Base-by-base conservation (phyloP, 2,797 vertebrate species). In the Characodon lateralis region DNA sequence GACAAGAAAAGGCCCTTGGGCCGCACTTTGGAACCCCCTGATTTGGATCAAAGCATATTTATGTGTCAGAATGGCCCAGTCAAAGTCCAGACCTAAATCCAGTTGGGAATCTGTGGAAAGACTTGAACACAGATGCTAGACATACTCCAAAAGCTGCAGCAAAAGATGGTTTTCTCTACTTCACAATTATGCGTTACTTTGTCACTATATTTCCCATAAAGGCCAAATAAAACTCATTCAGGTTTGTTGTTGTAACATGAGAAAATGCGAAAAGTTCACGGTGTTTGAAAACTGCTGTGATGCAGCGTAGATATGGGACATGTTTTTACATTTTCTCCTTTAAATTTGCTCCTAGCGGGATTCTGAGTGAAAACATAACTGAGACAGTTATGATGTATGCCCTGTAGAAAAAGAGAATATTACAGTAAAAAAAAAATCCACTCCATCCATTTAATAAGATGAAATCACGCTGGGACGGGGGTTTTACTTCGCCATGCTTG, bases 311-410 rank as follows among this genome's bases (percentile, higher is more conserved):
- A 81, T 78, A 61, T 10, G 69, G 61, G 73, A 79, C 71, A 46
- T 69, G 53, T 71, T 78, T 86, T 88, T 83, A 81, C 86, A 84
- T 79, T 61, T 35, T 35, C 35, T 35, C 35, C 35, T 35, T 35
- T 35, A 35, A 35, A 35, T 35, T 78, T 78, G 88, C 89, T 89
- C 83, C 78, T 56, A 84, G 91, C 89, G 91, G 89, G 91, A 90
- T 80, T 79, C 58, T 72, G 78, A 93, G 85, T 71, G 78, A 84
- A 89, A 90, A 71, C 85, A 90, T 77, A 87, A 81, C 85, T 77
- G 77, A 90, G 82, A 81, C 80, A 58, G 73, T 12, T 7, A 76
- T 65, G 86, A 87, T 65, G 79, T 66, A 28, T 85, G 85, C 83
- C 83, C 85, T 84, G 89, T 81, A 86, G 86, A 77, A 86, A 20